Base-by-base conservation (phyloP, 2,113 vertebrate genomes). In the Chrysochloris asiatica region DNA sequence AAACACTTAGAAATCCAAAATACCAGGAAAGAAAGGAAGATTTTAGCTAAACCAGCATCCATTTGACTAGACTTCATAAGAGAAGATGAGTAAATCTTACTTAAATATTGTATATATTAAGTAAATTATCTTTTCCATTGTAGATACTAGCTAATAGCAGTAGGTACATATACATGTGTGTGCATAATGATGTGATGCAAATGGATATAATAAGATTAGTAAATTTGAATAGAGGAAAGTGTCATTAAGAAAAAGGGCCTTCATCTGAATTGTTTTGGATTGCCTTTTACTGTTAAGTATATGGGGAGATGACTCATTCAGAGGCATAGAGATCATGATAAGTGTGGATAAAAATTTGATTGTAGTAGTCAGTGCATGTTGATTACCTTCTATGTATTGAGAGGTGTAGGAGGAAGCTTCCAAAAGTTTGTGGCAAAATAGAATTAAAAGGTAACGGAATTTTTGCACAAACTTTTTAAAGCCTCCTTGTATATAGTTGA, bases 1-100 rank as follows among this genome's bases (percentile, higher is more conserved):
- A 80, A 30, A 73, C 63, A 83, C 45, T 91, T 86, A 83, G 54
- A 94, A 92, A 95, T 96, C 90, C 24, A 90, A 89, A 79, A 83
- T 30, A 71, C n/a, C 84, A 14, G 28, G 79, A 87, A 76, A 86
- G 12, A 36, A 71, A 38, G 24, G 22, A 79, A 73, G 26, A 78
- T 36, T 67, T 71, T 84, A 72, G 19, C 3, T 59, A 89, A 77
- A 93, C 56, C 30, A 67, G 3, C 26, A 82, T n/a, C n/a, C n/a
- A n/a, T 91, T 43, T 91, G 82, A 84, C 6, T 80, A 89, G 59
- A 84, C 50, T 63, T 80, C 81, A 6, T n/a, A n/a, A n/a, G n/a
- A n/a, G n/a, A 77, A 67, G 43, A 48, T 65, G 41, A 82, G 0
- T 71, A 76, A 28, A 71, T n/a, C 43, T 33, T 54, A 75, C 36